Conservation (phyloP, 2,888 invertebrate genomes). For the Athetis lepigone region DNA sequence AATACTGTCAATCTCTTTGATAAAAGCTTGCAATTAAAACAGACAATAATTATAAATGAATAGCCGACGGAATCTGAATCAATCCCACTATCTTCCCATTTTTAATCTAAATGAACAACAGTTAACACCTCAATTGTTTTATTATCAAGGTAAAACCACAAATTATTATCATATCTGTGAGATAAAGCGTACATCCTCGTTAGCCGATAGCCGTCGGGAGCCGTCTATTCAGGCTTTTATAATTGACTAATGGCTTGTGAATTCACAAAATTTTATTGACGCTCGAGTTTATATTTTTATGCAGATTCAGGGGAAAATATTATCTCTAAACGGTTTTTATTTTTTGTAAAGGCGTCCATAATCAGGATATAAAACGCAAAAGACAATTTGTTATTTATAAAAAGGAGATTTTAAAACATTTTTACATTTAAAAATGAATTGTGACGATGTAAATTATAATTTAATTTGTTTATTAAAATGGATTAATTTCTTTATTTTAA, state of each 20-base stretch:
- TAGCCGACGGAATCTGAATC: background rate
- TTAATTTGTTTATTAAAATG: too few relatives aligned
- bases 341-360: too few relatives aligned
- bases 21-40: background rate
- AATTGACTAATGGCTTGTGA: slow-evolving; percentile 33
- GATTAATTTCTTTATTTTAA: too few relatives aligned
- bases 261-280: slow-evolving; percentile 23
- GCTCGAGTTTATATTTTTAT: background rate
- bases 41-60: background rate
- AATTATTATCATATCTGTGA: slow-evolving; percentile 3
- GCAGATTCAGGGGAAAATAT: background rate
- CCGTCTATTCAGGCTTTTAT: background rate
- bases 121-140: background rate
- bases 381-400: too few relatives aligned
- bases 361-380: too few relatives aligned
- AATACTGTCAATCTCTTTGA: background rate
- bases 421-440: too few relatives aligned
- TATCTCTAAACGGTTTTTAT: too few relatives aligned
- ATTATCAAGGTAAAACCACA: background rate
- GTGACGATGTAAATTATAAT: too few relatives aligned
- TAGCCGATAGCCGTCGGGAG: slow-evolving; percentile 9
- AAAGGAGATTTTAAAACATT: too few relatives aligned
- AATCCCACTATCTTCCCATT: background rate
- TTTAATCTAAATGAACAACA: background rate
- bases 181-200: background rate